Evolutionary conservation across 2,113 vertebrate genomes (phyloP).

Genomic region (Pitta sordida): DNA sequence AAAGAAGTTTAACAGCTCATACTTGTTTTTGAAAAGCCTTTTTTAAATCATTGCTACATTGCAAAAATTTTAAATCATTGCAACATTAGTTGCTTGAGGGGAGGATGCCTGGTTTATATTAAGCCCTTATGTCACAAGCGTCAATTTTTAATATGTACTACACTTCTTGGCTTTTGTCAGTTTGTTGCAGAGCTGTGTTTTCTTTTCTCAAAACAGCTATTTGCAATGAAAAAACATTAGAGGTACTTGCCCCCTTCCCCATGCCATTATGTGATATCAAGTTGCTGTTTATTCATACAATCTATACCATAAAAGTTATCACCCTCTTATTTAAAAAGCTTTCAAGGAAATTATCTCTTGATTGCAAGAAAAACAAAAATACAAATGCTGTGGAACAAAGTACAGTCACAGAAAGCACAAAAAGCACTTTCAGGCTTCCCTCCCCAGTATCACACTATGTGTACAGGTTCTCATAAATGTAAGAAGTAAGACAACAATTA

Average conservation of each 20-base stretch:
- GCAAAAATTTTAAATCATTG: too few relatives aligned
- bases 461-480: neutral
- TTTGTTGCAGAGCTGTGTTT: neutral
- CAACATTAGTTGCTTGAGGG: neutral
- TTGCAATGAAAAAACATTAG: neutral
- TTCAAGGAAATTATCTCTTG: neutral
- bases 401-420: neutral
- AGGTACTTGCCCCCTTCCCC: neutral
- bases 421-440: neutral
- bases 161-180: neutral
- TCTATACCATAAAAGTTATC: neutral
- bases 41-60: slow-evolving; percentile 7
- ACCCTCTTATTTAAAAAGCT: neutral
- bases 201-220: neutral
- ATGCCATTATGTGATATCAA: neutral
- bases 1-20: neutral
- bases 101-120: neutral
- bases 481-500: neutral
- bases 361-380: neutral
- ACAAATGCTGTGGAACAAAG: neutral
- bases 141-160: slow-evolving; percentile 8
- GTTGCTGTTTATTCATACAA: neutral
- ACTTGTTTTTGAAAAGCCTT: neutral
- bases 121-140: neutral
- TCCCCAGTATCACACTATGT: neutral